Conservation (phyloP, 2,113 vertebrate species). For the Syngnathus typhle region DNA sequence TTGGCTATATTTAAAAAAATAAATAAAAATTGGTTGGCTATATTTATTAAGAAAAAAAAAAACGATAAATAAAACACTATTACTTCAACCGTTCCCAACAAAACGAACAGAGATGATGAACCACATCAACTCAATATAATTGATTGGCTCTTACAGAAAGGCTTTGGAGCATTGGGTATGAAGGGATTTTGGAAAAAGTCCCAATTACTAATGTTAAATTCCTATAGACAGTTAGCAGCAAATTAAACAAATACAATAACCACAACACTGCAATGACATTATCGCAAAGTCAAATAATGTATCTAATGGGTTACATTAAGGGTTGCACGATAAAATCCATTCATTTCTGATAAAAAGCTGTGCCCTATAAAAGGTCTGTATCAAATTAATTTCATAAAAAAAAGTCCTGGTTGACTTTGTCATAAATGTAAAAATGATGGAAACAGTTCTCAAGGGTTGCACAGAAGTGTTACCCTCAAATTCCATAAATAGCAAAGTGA, state of each 20-base stretch:
- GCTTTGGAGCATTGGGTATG: no score
- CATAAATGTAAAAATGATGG: no score
- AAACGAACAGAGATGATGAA: background rate
- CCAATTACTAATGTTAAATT: background rate
- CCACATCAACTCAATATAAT: background rate
- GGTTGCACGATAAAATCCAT: background rate
- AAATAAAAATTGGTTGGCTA: no score
- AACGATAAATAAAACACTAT: background rate
- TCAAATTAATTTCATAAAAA: no score
- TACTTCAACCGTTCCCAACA: background rate
- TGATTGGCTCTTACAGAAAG: no score
- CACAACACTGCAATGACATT: background rate
- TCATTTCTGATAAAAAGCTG: background rate
- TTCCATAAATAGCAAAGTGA: background rate
- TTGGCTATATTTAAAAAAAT: no score
- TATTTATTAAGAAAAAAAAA: no score
- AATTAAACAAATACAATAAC: background rate
- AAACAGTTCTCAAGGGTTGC: no score
- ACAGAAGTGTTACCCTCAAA: background rate
- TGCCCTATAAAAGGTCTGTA: no score
- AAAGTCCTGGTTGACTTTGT: no score
- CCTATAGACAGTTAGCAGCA: background rate
- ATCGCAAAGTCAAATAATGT: background rate
- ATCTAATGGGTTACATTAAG: background rate
- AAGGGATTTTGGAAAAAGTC: background rate